Base-by-base conservation (phyloP, 1,140 invertebrate species). In the Ceratitis capitata region DNA sequence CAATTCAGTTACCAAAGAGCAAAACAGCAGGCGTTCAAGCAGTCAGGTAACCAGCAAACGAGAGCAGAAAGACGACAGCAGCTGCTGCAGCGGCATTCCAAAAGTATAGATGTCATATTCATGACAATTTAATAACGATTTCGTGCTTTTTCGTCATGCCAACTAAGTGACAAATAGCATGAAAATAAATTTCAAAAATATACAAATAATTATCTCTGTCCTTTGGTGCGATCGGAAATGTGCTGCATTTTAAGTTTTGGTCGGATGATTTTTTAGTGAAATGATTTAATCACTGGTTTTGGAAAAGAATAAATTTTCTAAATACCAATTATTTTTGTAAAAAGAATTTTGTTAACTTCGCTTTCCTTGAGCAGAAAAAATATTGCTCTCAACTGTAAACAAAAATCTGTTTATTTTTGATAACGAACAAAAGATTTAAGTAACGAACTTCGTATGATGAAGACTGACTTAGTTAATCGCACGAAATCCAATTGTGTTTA, bases 121-220 rank as follows among this genome's bases (percentile, higher is more conserved):
- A 78, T 78, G 69, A 78, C 69, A 78, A 78, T 78, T 78, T 78
- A 78, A 78, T 78, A 78, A 78, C 35, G 45, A 78, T 78, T 45
- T 78, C 69, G 69, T 78, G 69, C 69, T 39, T 45, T 78, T 78
- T 78, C 39, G 39, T 78, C 39, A 78, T 78, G 39, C 69, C 69
- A 47, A 35, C 32, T 69, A 61, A 69, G 64, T 69, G 69, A 78
- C 39, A 78, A 78, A 78, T 78, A 45, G 35, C 39, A 78, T 45
- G 26, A 29, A 39, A 69, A 69, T 35, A 35, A 32, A 64, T 35
- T 7, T 19, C 51, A 53, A 1, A 0, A 16, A 35, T 2, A 51
- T 51, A 19, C 49, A 56, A 56, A 53, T 53, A n/a, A n/a, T n/a
- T n/a, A n/a, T n/a, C n/a, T n/a, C n/a, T n/a, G n/a, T n/a, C n/a